Percentiles rank a stretch among this genome's conserved stretches.
Evolutionary conservation across 35 echinoderm and acorn worm species (phyloP).

Genomic region (Acanthaster planci): DNA sequence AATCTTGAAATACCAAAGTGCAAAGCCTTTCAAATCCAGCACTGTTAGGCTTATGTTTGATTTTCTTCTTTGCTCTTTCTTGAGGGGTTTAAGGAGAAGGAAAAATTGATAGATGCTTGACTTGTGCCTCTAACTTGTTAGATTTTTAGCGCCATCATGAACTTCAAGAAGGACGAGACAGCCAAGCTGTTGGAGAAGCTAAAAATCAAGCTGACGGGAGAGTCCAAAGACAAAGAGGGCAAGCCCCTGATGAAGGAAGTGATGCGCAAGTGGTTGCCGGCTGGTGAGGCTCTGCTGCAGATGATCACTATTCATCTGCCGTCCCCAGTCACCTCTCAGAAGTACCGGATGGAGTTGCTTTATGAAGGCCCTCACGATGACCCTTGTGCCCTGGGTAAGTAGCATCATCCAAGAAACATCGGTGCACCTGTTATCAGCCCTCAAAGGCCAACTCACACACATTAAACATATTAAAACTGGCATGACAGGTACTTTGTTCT

Average conservation of each 20-base stretch:
- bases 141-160: conserved; percentile 96
- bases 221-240: conserved; percentile 66
- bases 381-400: conserved; percentile 71
- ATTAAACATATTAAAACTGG: no score
- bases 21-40: no score
- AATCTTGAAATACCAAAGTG: no score
- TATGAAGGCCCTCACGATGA: conserved; percentile 98
- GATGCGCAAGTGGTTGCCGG: conserved; percentile 95
- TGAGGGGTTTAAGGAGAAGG: neutral
- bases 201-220: conserved; percentile 32
- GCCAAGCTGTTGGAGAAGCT: conserved; percentile 67
- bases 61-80: neutral
- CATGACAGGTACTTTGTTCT: no score
- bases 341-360: conserved; percentile 89
- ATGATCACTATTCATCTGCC: conserved; percentile 99
- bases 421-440: no score
- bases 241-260: conserved; percentile 93
- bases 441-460: no score
- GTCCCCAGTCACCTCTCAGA: conserved; percentile 92
- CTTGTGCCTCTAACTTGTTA: conserved; percentile 20
- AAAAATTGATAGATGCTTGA: neutral
- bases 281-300: conserved; percentile 94
- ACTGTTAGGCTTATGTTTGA: neutral
- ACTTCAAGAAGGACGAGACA: conserved; percentile 88
- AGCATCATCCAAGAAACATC: neutral